Evolutionary conservation across 2,888 invertebrate species (phyloP), one percentile per base, ranked within the genome.

Genomic region (Cataglyphis albicans): DNA sequence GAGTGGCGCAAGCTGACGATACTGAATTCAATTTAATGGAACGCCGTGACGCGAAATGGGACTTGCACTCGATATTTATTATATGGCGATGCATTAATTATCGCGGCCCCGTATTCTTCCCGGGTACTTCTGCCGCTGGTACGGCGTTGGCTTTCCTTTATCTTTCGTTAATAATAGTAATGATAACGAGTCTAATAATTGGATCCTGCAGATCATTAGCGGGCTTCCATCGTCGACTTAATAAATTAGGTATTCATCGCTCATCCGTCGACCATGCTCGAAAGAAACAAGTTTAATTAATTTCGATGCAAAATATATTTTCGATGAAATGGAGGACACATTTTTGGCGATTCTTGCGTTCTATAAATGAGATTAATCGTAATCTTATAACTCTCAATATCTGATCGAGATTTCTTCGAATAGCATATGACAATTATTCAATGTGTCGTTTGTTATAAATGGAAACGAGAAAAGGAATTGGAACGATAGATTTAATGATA

Each of bases 21-120:
- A 90, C 90, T 87, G 90, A 93, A 93, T 93, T 93, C 89, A 93
- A 93, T 93, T 91, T 90, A 89, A 89, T 88, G 92, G 91, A 91
- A 92, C 90, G 89, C 91, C 90, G 90, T 88, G 91, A 92, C 89
- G 90, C 90, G 91, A 91, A 91, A 90, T 90, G 90, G 91, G 91
- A 85, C 89, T 88, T 89, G 91, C 90, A 92, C 93, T 93, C 93
- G 92, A 94, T 93, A 93, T 94, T 94, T 93, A 92, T 92, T 88
- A 90, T 90, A 91, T 90, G 91, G 89, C 90, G 90, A 88, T 91
- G 92, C 93, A 93, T 94, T 93, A 93, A 93, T 94, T 93, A 94
- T 92, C 92, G 86, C 91, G 86, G 89, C 85, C 18, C 59, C 85
- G 86, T 89, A 90, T 87, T 90, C 89, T 90, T 89, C 0, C 21